A percentile compares a stretch with the other conserved stretches of the same genome.
These are phyloP conservation scores for Microtus richardsoni DNA, from an alignment of 2,113 vertebrate genomes.

Conservation along the genomic window DNA sequence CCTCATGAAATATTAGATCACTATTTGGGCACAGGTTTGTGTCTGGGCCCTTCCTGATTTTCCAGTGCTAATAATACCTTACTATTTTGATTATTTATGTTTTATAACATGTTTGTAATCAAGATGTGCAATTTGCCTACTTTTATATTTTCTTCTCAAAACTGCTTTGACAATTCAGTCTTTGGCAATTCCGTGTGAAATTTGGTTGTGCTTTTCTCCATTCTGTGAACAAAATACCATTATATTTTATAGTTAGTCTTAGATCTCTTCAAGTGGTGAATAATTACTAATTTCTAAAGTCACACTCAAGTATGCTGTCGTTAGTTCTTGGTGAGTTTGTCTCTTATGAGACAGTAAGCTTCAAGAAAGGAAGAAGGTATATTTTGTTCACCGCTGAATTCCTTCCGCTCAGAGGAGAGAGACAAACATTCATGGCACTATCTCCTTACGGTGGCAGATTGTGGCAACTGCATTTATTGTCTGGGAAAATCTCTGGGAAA, in stretches of 20 bases:
- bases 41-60: background rate
- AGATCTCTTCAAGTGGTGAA: background rate
- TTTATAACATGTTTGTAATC: background rate
- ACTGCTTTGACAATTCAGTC: background rate
- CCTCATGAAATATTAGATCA: background rate
- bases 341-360: background rate
- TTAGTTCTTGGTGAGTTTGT: background rate
- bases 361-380: background rate
- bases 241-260: background rate
- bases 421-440: background rate
- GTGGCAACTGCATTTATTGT: background rate
- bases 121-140: background rate
- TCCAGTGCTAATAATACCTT: background rate
- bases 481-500: background rate
- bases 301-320: background rate
- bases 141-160: background rate
- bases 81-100: background rate
- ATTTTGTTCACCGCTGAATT: background rate
- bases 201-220: background rate
- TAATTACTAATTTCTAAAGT: background rate
- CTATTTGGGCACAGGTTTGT: background rate
- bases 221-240: background rate
- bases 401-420: background rate
- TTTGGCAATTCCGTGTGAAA: background rate
- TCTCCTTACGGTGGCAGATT: background rate